Conservation (phyloP, 1,140 invertebrate species). For the Drosophila cardini region DNA sequence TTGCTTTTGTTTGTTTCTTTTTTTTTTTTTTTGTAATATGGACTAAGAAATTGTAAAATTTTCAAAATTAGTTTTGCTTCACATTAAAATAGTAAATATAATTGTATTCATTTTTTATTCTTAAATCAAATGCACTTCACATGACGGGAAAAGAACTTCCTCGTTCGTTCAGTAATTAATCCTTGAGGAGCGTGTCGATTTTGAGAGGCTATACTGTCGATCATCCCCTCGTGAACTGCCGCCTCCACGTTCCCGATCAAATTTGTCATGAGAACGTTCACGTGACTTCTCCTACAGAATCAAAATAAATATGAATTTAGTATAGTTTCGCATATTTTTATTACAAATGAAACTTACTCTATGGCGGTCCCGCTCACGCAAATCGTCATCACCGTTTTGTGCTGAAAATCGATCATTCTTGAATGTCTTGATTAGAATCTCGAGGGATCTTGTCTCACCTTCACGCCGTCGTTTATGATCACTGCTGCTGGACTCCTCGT, state of each 20-base stretch:
- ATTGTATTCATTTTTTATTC: slow-evolving; percentile 46
- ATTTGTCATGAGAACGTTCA: slow-evolving; percentile 81
- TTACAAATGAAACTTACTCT: slow-evolving; percentile 54
- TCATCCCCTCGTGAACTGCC: slow-evolving; percentile 70
- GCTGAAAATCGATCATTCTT: slow-evolving; percentile 64
- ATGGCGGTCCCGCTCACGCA: slow-evolving; percentile 76
- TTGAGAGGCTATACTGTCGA: slow-evolving; percentile 71
- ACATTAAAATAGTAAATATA: slow-evolving; percentile 49
- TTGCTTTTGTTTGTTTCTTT: slow-evolving; percentile 16
- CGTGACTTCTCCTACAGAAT: slow-evolving; percentile 74
- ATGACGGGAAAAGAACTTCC: slow-evolving; percentile 17
- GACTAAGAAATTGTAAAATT: slow-evolving; percentile 62
- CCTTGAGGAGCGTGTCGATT: slow-evolving; percentile 74
- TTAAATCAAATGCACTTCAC: slow-evolving; percentile 58
- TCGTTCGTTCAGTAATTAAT: slow-evolving; percentile 64
- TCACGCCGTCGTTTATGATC: slow-evolving; percentile 91
- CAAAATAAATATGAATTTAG: background rate
- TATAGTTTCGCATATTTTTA: background rate
- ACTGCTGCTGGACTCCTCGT: slow-evolving; percentile 87
- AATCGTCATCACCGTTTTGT: slow-evolving; percentile 82
- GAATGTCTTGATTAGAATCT: slow-evolving; percentile 36
- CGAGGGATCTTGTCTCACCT: slow-evolving; percentile 85
- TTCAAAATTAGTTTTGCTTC: slow-evolving; percentile 45
- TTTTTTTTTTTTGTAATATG: slow-evolving; percentile 46
- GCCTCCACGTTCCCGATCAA: slow-evolving; percentile 64